These are phyloP conservation scores for Ennomos erosarius DNA, from an alignment of 2,888 invertebrate species.

Conservation along the genomic window DNA sequence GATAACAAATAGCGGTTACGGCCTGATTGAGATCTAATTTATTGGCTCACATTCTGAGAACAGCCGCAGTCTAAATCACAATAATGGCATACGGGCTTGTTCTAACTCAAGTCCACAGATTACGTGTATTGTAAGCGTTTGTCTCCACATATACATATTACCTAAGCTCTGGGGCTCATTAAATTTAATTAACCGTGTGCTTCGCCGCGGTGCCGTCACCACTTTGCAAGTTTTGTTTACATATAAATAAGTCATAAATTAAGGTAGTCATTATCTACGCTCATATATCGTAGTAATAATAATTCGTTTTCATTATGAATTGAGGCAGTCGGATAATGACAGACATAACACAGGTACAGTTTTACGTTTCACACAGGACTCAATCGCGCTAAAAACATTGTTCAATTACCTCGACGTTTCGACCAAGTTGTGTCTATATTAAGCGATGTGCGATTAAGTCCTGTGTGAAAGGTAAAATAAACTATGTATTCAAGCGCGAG, in stretches of 20 bases:
- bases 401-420: too few species aligned
- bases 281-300: too few species aligned
- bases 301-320: too few species aligned
- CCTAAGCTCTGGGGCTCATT: conserved; percentile 42
- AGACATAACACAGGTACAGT: too few species aligned
- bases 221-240: conserved; percentile 17
- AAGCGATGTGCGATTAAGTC: too few species aligned
- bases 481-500: too few species aligned
- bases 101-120: conserved; percentile 64
- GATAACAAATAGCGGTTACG: conserved; percentile 75
- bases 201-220: conserved; percentile 9
- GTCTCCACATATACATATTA: conserved; percentile 54
- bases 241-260: conserved; percentile 13
- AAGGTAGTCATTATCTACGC: background rate
- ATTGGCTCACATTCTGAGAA: conserved; percentile 76
- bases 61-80: conserved; percentile 75
- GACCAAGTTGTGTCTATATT: too few species aligned
- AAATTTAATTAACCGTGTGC: conserved; percentile 49
- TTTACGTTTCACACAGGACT: too few species aligned
- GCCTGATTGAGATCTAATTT: conserved; percentile 83
- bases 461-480: too few species aligned
- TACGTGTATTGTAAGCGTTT: conserved; percentile 61
- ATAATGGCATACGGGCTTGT: conserved; percentile 72
- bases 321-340: too few species aligned
- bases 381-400: too few species aligned